phyloP scores from a whole-genome alignment of 2,888 invertebrate genomes.

The Polylopha cassiicola region DNA sequence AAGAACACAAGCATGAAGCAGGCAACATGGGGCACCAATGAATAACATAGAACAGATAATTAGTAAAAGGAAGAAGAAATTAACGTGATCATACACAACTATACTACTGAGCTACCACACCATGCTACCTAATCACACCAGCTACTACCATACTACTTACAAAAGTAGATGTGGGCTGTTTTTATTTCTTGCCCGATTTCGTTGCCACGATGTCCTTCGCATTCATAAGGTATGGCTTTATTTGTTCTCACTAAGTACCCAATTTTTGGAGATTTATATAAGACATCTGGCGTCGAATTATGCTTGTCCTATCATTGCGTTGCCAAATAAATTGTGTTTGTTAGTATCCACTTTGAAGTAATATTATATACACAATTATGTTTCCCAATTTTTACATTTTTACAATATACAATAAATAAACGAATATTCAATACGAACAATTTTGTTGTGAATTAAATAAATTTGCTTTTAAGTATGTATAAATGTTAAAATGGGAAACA shows the following conservation, averaged over 20 bases:
- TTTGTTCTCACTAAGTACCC: conserved; percentile 57
- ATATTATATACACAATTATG: conserved; percentile 32
- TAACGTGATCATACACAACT: no score
- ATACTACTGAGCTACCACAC: conserved; percentile 69
- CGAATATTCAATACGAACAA: no score
- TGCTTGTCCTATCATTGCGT: conserved; percentile 60
- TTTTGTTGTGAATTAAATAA: conserved; percentile 6
- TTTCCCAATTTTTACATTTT: conserved; percentile 54
- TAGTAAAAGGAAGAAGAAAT: conserved; percentile 22
- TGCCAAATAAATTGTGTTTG: conserved; percentile 61
- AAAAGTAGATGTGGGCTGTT: conserved; percentile 35
- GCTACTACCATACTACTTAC: conserved; percentile 59
- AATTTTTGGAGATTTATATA: conserved; percentile 64
- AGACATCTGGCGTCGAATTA: conserved; percentile 54
- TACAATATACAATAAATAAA: no score
- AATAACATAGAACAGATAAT: conserved; percentile 11
- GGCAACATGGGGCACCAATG: conserved; percentile 16
- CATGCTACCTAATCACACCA: conserved; percentile 65
- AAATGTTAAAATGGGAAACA: no score
- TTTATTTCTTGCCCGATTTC: conserved; percentile 35
- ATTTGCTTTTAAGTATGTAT: no score
- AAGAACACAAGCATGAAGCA: conserved; percentile 22
- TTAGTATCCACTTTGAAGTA: conserved; percentile 50
- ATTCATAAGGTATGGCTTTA: conserved; percentile 46
- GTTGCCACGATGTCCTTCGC: conserved; percentile 49